These are phyloP conservation scores for Rhea pennata DNA, from an alignment of 2,113 vertebrate genomes.

Conservation along the genomic window DNA sequence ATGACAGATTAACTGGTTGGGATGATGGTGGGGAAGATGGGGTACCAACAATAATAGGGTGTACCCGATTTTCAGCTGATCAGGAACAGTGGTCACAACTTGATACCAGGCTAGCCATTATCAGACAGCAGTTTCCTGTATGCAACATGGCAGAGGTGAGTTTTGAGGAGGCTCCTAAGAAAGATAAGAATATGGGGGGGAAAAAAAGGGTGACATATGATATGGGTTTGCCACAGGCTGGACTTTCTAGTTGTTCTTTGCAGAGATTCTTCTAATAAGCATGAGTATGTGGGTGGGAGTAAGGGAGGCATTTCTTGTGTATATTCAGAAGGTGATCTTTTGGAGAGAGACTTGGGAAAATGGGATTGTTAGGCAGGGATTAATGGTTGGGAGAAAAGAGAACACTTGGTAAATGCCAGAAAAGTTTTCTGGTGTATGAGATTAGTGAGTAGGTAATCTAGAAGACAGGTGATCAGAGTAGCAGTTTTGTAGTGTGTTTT, in stretches of 20 bases:
- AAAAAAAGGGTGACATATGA: accelerated
- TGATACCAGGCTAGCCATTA: neutral
- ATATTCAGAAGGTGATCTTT: neutral
- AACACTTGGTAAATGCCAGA: neutral
- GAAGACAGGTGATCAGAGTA: neutral
- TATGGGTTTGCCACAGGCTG: neutral
- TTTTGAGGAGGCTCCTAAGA: neutral
- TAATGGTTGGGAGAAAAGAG: neutral
- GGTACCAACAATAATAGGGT: neutral
- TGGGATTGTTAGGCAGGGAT: neutral
- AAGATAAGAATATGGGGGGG: neutral
- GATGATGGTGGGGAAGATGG: neutral
- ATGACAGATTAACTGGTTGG: neutral
- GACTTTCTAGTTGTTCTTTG: neutral
- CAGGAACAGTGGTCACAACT: neutral
- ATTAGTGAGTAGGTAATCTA: neutral
- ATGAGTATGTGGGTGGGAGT: neutral
- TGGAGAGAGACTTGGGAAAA: neutral
- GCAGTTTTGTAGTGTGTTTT: neutral
- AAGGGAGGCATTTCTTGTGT: neutral
- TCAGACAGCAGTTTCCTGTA: neutral
- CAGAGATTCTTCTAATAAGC: neutral
- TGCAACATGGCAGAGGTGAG: neutral
- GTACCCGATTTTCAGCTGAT: neutral
- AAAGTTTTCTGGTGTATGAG: neutral